These are phyloP conservation scores for Misgurnus anguillicaudatus DNA, from an alignment of 2,113 vertebrate species.

Conservation along the genomic window DNA sequence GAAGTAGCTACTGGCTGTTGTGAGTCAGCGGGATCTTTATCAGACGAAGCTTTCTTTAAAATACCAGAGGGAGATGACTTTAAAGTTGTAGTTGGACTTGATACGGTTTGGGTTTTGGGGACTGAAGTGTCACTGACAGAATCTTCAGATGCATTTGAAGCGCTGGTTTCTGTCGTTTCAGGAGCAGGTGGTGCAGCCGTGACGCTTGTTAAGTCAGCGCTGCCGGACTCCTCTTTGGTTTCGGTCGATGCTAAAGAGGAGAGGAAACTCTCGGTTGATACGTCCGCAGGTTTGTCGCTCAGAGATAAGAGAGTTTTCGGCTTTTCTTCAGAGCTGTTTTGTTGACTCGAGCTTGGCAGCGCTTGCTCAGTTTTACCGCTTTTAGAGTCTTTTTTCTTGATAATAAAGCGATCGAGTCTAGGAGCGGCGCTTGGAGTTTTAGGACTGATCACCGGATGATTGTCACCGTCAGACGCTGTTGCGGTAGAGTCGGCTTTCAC, in stretches of 20 bases:
- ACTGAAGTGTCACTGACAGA: slow-evolving; percentile 65
- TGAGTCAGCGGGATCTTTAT: slow-evolving; percentile 57
- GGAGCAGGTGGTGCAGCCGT: neutral
- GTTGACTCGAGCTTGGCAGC: slow-evolving; percentile 52
- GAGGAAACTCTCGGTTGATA: slow-evolving; percentile 91
- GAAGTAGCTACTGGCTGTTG: neutral
- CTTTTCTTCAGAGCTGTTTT: slow-evolving; percentile 54
- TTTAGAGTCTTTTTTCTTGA: slow-evolving; percentile 76
- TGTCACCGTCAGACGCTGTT: slow-evolving; percentile 64
- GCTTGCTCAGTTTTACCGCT: slow-evolving; percentile 60
- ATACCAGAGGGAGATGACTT: slow-evolving; percentile 83
- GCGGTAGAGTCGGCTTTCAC: slow-evolving; percentile 75
- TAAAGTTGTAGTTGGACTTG: slow-evolving; percentile 78
- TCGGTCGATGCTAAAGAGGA: slow-evolving; percentile 77
- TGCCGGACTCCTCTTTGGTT: slow-evolving; percentile 71
- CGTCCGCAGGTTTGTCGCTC: slow-evolving; percentile 92
- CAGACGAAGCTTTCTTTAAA: slow-evolving; percentile 76
- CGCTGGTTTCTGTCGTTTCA: slow-evolving; percentile 49
- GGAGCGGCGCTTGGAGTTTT: slow-evolving; percentile 73
- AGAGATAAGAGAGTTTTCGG: slow-evolving; percentile 76
- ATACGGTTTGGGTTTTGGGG: slow-evolving; percentile 64
- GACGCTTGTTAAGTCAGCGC: neutral
- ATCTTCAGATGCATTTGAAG: slow-evolving; percentile 3
- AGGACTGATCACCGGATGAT: slow-evolving; percentile 64
- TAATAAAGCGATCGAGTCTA: slow-evolving; percentile 73